Base-by-base conservation (phyloP, 2,797 vertebrate species). In the Lophius americanus region DNA sequence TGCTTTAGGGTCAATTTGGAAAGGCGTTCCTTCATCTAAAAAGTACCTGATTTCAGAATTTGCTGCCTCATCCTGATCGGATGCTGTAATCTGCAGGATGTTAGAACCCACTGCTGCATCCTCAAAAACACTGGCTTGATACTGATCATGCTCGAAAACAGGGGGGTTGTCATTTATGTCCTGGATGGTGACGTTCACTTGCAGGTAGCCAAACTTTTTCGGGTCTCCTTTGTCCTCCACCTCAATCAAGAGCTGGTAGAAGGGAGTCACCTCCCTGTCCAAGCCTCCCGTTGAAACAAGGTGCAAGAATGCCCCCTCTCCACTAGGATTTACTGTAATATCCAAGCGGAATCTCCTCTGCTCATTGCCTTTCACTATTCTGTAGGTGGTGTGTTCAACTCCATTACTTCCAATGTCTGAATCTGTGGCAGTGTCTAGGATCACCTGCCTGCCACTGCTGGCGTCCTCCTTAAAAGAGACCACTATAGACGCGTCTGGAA, bases 401-500 rank as follows among this genome's bases (percentile, higher is more conserved):
- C 97, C 97, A 0, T 99, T 99, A 37, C 94, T 96, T 37, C 97
- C 97, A 0, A 95, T 97, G 92, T 99, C 98, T 0, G 97, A 93
- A 39, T 99, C 98, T 0, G 96, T 99, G 38, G 98, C 98, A 0
- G 98, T 99, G 91, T 99, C 98, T 88, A 99, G 87, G 72, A 99
- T 98, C 7, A 99, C 97, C 65, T 98, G 97, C 41, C 98, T 93
- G 67, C 98, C 98, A 60, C 96, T 96, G 86, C 95, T 95, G 2
- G 97, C 96, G 86, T 99, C 98, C 92, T 99, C 98, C 82, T 98
- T 98, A 65, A 99, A 99, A 0, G 96, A 95, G 84, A 99, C 98
- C 7, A 96, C 94, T 1, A 99, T 96, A 0, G 96, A 96, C 2
- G 96, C 93, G 67, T 99, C 98, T 0, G 97, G 97, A 74, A 99